phyloP scores from a whole-genome alignment of 2,113 vertebrate species.

The Hypanus sabinus region DNA sequence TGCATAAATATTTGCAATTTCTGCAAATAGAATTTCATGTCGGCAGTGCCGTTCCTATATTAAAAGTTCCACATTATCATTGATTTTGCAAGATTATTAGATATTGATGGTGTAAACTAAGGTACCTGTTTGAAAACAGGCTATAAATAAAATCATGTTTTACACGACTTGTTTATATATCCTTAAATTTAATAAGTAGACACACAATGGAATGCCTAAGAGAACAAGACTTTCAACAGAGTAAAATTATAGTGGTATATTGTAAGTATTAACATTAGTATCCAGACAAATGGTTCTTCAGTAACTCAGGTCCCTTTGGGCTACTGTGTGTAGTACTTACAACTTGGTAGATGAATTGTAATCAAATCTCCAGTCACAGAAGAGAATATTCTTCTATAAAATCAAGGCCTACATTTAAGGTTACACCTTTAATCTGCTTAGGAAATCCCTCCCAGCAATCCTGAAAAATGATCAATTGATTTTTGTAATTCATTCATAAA shows the following conservation, averaged over 20 bases:
- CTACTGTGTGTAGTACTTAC: neutral
- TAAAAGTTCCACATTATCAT: neutral
- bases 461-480: neutral
- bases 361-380: neutral
- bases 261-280: neutral
- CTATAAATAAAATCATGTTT: neutral
- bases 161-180: neutral
- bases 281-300: neutral
- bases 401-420: neutral
- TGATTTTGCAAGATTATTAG: neutral
- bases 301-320: neutral
- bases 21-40: neutral
- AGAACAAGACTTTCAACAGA: neutral
- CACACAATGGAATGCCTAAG: slow-evolving; percentile 12
- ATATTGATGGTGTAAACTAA: neutral
- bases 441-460: neutral
- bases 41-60: neutral
- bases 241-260: neutral
- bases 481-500: neutral
- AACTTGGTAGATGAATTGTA: neutral
- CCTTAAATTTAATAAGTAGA: neutral
- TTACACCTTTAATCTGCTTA: neutral
- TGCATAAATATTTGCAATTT: neutral
- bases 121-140: neutral
- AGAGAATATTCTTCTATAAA: neutral